Evolutionary conservation across 2,113 vertebrate species (phyloP).

Genomic region (Cyprinodon brontotheroides): DNA sequence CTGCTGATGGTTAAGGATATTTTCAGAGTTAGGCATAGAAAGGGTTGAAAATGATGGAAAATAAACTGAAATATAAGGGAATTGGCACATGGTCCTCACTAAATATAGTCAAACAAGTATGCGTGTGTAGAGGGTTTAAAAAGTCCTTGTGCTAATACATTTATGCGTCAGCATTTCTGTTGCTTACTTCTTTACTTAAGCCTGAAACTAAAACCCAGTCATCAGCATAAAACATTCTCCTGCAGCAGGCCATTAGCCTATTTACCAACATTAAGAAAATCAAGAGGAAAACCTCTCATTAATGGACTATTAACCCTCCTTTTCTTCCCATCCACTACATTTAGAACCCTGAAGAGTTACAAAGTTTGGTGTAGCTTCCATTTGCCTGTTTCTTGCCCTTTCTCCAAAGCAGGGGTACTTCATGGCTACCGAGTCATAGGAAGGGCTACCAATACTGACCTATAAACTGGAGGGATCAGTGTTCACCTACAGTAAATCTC

Average conservation of each 20-base stretch:
- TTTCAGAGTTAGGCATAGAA: too few species aligned
- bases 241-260: constrained; percentile 50
- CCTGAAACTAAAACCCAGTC: constrained; percentile 41
- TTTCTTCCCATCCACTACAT: not conserved
- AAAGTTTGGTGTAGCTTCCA: constrained; percentile 21
- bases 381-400: not conserved
- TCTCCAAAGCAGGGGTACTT: too few species aligned
- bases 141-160: constrained; percentile 38
- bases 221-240: constrained; percentile 60
- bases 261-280: constrained; percentile 26
- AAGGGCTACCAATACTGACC: too few species aligned
- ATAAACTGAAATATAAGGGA: too few species aligned
- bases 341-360: not conserved
- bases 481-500: too few species aligned
- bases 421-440: too few species aligned
- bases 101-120: too few species aligned
- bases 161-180: constrained; percentile 58
- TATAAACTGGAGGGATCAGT: too few species aligned
- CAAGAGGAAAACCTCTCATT: constrained; percentile 24
- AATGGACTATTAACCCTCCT: constrained; percentile 25
- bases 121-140: not conserved
- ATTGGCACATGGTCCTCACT: too few species aligned
- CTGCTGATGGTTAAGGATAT: too few species aligned
- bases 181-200: constrained; percentile 56
- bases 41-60: too few species aligned